These are phyloP conservation scores for Chroicocephalus ridibundus DNA, from an alignment of 2,113 vertebrate species.

Conservation along the genomic window DNA sequence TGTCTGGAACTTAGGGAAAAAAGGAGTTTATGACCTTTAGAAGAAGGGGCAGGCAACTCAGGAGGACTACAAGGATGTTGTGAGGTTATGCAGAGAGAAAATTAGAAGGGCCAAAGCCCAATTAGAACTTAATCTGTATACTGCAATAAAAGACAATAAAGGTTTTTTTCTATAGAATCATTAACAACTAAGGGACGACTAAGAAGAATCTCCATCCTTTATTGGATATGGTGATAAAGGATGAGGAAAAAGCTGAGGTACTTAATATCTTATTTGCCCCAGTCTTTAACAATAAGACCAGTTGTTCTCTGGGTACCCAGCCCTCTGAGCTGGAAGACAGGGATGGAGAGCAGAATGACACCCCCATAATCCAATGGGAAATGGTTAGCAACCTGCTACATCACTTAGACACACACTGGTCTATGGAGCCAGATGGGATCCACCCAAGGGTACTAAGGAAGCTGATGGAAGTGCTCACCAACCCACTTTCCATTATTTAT, in stretches of 20 bases:
- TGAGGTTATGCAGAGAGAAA: not conserved
- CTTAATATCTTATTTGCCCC: not conserved
- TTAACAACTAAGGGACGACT: not conserved
- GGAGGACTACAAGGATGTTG: not conserved
- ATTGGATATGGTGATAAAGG: not conserved
- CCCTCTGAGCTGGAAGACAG: not conserved
- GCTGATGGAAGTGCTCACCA: not conserved
- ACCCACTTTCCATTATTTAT: not conserved
- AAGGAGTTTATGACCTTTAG: not conserved
- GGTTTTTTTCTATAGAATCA: not conserved
- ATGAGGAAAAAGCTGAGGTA: not conserved
- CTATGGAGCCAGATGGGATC: not conserved
- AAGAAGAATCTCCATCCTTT: not conserved
- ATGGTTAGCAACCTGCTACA: not conserved
- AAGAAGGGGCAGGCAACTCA: not conserved
- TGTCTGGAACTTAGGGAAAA: not conserved
- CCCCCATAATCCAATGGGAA: not conserved
- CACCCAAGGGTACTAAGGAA: not conserved
- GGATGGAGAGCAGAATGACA: not conserved
- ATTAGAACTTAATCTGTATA: not conserved
- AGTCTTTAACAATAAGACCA: not conserved
- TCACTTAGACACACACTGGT: not conserved
- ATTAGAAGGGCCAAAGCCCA: not conserved
- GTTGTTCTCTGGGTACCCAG: not conserved
- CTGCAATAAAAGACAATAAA: not conserved